Percentiles rank a stretch among this genome's conserved stretches.
Evolutionary conservation across 2,113 vertebrate species (phyloP).

Genomic region (Telmatochromis sp.): DNA sequence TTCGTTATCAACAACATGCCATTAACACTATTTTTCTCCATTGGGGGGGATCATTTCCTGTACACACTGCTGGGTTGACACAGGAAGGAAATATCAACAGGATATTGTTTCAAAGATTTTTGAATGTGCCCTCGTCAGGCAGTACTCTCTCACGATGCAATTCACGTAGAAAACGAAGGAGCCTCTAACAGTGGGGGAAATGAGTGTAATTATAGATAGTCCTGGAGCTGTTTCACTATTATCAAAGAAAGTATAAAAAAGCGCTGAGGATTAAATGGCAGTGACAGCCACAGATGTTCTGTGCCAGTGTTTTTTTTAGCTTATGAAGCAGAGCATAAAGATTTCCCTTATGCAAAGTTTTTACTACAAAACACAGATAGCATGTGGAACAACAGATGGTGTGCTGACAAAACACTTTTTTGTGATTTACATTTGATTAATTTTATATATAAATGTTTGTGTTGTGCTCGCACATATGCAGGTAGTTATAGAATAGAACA

Average conservation of each 20-base stretch:
- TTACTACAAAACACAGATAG: neutral
- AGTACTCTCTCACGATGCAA: neutral
- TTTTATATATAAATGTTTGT: neutral
- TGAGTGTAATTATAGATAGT: neutral
- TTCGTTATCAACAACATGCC: neutral
- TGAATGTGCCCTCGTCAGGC: neutral
- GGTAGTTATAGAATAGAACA: neutral
- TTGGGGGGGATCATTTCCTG: neutral
- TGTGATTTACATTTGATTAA: neutral
- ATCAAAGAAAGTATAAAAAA: neutral
- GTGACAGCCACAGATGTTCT: neutral
- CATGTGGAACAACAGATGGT: neutral
- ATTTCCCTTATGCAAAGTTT: neutral
- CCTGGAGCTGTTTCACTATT: neutral
- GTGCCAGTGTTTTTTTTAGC: neutral
- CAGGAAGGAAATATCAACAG: neutral
- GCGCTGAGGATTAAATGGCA: neutral
- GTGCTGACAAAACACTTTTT: neutral
- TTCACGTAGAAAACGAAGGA: neutral
- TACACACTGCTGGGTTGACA: neutral
- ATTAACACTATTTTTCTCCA: neutral
- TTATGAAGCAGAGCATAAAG: accelerated
- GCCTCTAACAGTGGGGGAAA: neutral
- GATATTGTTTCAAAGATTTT: neutral
- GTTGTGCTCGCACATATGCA: accelerated